Evolutionary conservation across 2,113 vertebrate genomes (phyloP), one percentile per base, ranked within the genome.

Genomic region (Oceanodroma tethys): DNA sequence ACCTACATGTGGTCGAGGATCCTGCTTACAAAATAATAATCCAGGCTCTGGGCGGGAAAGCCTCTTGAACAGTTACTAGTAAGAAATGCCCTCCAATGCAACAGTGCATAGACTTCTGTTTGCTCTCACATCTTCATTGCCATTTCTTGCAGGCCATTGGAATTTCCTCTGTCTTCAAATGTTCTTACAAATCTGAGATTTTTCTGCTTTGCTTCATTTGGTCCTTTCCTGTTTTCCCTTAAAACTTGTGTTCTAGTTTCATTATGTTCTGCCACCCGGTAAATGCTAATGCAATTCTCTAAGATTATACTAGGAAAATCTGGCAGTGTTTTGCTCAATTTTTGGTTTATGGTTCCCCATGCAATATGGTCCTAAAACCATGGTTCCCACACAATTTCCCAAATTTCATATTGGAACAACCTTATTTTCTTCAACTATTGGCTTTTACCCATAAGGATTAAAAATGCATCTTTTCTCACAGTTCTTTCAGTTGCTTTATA

Each of bases 271-370:
- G 68, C 90, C 87, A 94, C 84, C 84, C 96, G 81, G 81, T 85
- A 96, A 91, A 96, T 81, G 91, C 78, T 91, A 95, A 96, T 89
- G 60, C 21, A 85, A 89, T 96, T 94, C 78, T 87, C 47, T 72
- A 53, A 92, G 78, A 93, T 30, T 91, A 91, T 56, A 40, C 71
- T 72, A 73, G 66, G 40, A 91, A 97, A 95, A 93, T 53, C 87
- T 94, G 65, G 74, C 68, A 84, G 13, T 40, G 56, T 75, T 96
- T 90, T 75, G 40, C 42, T 89, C 42, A 79, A 42, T 81, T 89
- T 95, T 90, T 87, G 42, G 56, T 93, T 79, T 56, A 52, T 76
- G 22, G 27, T 91, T 87, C 83, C 58, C 81, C 82, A 36, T 87
- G 81, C 81, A 95, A 95, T 96, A 94, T 85, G 91, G 52, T 90